Conservation (phyloP, 2,113 vertebrate species). For the Anarhynchus alexandrinus region DNA sequence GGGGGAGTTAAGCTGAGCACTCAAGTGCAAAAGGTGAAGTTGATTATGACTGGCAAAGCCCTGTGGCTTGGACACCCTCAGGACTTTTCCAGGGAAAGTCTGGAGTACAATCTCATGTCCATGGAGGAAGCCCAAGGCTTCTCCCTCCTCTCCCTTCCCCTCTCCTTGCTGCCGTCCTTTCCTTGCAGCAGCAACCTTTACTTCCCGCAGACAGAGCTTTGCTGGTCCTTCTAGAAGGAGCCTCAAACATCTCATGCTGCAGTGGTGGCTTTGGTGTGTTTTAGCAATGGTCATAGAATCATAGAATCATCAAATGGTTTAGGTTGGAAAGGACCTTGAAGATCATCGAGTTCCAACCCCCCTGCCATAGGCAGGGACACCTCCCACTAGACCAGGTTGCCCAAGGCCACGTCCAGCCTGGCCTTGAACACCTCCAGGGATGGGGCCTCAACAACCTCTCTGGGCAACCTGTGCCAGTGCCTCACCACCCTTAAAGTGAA, state of each 20-base stretch:
- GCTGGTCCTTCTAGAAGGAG: background rate
- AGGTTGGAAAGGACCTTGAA: too few relatives aligned
- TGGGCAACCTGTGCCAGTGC: too few relatives aligned
- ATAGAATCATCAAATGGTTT: too few relatives aligned
- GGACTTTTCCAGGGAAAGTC: background rate
- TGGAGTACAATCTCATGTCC: background rate
- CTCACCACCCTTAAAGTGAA: too few relatives aligned
- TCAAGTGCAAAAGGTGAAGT: background rate
- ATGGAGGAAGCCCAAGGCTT: background rate
- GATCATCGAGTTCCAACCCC: too few relatives aligned
- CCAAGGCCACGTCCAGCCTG: too few relatives aligned
- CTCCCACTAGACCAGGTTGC: too few relatives aligned
- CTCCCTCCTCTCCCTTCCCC: background rate
- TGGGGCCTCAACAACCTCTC: too few relatives aligned
- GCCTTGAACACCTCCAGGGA: too few relatives aligned
- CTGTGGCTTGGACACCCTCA: background rate
- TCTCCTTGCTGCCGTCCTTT: background rate
- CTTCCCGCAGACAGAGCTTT: background rate
- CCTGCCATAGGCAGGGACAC: too few relatives aligned
- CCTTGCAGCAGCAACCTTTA: background rate
- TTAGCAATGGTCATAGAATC: background rate
- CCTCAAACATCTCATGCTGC: background rate
- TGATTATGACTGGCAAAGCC: background rate
- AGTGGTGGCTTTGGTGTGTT: background rate
- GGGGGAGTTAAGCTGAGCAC: background rate